Evolutionary conservation across 2,113 vertebrate species (phyloP).

Genomic region (Cephalophus harveyi): DNA sequence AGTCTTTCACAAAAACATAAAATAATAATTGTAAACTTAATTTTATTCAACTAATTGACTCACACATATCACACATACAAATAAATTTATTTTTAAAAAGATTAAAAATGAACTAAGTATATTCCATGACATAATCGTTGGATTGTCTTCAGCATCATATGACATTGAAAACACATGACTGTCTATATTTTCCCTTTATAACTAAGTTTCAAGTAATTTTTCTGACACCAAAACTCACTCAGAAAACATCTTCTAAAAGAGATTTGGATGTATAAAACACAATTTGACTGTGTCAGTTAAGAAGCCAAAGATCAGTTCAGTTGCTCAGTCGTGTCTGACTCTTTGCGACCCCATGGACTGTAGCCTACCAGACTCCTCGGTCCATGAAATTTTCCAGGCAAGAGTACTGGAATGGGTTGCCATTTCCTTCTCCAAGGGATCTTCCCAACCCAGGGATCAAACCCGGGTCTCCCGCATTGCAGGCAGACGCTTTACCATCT

Average conservation of each 20-base stretch:
- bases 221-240: background rate
- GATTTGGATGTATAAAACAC: background rate
- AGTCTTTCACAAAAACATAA: slow-evolving; percentile 1
- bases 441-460: no score
- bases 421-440: no score
- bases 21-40: background rate
- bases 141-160: background rate
- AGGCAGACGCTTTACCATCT: no score
- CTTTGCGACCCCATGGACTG: no score
- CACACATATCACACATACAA: background rate
- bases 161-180: background rate
- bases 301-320: background rate
- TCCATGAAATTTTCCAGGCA: no score
- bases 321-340: no score
- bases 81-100: background rate
- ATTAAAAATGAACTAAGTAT: slow-evolving; percentile 2
- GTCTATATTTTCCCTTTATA: background rate
- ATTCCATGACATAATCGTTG: background rate
- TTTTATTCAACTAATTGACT: background rate
- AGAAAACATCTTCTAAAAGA: background rate
- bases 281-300: slow-evolving; percentile 6
- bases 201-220: slow-evolving; percentile 12
- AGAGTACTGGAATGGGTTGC: no score
- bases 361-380: no score
- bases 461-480: no score